A percentile compares a stretch with the other conserved stretches of the same genome.
phyloP scores from a whole-genome alignment of 2,797 vertebrate species.

The Sebastiscus albofasciatus region DNA sequence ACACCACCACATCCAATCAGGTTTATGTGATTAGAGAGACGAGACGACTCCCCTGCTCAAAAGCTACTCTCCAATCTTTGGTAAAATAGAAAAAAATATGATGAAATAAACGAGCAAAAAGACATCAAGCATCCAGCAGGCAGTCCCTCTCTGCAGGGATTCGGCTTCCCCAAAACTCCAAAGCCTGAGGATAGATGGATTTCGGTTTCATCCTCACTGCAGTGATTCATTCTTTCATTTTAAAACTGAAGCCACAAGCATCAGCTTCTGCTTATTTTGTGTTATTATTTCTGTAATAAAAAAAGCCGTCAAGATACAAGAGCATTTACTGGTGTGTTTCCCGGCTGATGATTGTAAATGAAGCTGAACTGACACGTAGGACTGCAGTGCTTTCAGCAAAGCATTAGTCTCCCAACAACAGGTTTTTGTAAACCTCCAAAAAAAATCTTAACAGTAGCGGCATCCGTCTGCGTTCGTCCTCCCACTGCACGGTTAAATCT shows the following conservation, averaged over 20 bases:
- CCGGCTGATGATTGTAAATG: conserved; percentile 42
- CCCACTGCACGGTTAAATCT: conserved; percentile 25
- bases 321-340: conserved; percentile 43
- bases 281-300: conserved; percentile 19
- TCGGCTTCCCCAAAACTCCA: conserved; percentile 55
- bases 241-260: conserved; percentile 6
- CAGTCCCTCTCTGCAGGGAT: conserved; percentile 42
- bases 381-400: conserved; percentile 55
- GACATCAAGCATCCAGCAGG: conserved; percentile 42
- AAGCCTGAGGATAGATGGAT: conserved; percentile 34
- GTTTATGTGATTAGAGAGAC: conserved; percentile 5
- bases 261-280: conserved; percentile 20
- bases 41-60: background rate
- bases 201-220: conserved; percentile 26
- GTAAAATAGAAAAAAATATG: conserved; percentile 13
- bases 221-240: conserved; percentile 37
- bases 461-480: conserved; percentile 36
- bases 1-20: conserved; percentile 19
- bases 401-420: conserved; percentile 11
- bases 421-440: conserved; percentile 30
- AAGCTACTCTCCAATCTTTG: conserved; percentile 15
- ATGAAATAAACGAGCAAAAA: conserved; percentile 26
- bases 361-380: conserved; percentile 46
- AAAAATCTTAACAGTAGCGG: conserved; percentile 14
- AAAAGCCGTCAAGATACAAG: conserved; percentile 9